Percentiles rank a stretch among this genome's conserved stretches.
These are phyloP conservation scores for Symphodus melops DNA, from an alignment of 2,113 vertebrate genomes.

Conservation along the genomic window DNA sequence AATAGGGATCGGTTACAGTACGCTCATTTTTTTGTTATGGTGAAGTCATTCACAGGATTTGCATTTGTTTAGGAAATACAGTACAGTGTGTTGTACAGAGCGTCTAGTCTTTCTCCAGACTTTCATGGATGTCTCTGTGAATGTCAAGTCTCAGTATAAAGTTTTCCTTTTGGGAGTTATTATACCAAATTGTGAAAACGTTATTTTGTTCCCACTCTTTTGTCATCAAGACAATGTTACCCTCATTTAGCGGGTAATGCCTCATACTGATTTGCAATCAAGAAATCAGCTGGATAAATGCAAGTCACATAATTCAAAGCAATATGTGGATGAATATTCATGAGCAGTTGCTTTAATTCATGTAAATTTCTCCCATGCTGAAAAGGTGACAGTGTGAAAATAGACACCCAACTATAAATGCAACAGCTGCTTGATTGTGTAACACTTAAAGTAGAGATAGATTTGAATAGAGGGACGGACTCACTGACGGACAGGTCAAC, in stretches of 20 bases:
- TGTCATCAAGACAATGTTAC: neutral
- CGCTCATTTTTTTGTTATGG: too few species aligned
- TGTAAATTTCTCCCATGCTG: constrained; percentile 1
- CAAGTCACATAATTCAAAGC: neutral
- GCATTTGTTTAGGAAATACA: neutral
- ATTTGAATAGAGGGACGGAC: neutral
- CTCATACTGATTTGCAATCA: neutral
- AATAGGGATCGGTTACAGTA: too few species aligned
- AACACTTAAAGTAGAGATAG: neutral
- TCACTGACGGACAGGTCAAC: too few species aligned
- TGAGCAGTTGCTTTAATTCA: constrained; percentile 1
- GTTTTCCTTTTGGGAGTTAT: neutral
- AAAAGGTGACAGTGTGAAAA: constrained; percentile 15
- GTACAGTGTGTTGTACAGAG: neutral
- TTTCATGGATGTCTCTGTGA: neutral
- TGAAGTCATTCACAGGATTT: neutral
- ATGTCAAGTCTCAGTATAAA: neutral
- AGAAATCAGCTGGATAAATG: neutral
- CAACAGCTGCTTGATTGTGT: neutral
- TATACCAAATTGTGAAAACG: neutral
- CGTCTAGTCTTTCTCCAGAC: neutral
- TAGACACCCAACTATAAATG: neutral
- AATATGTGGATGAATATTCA: constrained; percentile 30
- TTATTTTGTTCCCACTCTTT: neutral
- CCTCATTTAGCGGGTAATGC: neutral